Evolutionary conservation across 1,140 invertebrate genomes (phyloP).

Genomic region (Polypedilum vanderplanki): DNA sequence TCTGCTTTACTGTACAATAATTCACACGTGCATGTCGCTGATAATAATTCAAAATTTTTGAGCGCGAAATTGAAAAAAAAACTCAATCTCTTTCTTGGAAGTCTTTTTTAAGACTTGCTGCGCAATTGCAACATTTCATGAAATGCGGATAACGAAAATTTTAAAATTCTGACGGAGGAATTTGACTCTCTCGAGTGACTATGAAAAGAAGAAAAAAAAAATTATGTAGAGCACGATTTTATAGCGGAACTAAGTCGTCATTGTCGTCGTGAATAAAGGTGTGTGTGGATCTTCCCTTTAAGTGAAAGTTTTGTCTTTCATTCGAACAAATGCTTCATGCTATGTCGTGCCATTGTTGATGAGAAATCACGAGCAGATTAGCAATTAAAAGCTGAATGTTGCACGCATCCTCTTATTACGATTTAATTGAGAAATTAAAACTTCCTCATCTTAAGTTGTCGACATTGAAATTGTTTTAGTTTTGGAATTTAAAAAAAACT

Average conservation of each 20-base stretch:
- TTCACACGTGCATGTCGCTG: not conserved
- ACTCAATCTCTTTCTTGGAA: not conserved
- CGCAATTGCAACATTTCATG: conserved; percentile 7
- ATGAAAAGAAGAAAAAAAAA: not conserved
- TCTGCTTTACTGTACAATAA: not conserved
- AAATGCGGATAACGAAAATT: conserved; percentile 7
- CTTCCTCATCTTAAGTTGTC: too few species aligned
- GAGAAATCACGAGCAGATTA: too few species aligned
- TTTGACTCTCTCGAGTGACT: not conserved
- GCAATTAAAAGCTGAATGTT: too few species aligned
- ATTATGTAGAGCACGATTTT: not conserved
- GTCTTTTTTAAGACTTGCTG: not conserved
- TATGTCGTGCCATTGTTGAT: too few species aligned
- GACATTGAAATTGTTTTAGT: too few species aligned
- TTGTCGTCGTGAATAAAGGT: not conserved
- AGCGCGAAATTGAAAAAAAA: not conserved
- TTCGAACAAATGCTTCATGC: too few species aligned
- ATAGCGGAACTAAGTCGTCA: not conserved
- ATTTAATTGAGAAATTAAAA: too few species aligned
- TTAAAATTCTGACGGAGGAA: conserved; percentile 25
- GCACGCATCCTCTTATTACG: too few species aligned
- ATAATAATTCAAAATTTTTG: not conserved
- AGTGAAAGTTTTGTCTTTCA: too few species aligned
- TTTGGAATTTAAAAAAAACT: too few species aligned
- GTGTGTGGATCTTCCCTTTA: too few species aligned